Conservation (phyloP, 2,888 invertebrate genomes). For the Hydrotaea diabolus region DNA sequence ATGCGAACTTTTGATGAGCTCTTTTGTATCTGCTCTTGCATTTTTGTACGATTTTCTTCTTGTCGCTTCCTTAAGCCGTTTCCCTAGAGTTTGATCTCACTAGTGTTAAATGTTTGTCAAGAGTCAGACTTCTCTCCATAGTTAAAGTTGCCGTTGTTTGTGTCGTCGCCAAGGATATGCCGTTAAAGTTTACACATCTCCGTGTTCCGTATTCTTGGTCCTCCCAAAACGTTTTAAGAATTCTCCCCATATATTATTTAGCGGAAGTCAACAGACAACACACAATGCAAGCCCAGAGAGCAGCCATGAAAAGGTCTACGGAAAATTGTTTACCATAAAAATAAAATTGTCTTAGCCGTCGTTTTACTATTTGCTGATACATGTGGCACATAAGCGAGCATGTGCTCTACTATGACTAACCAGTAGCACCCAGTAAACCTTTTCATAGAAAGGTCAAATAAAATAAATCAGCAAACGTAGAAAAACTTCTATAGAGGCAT, state of each 20-base stretch:
- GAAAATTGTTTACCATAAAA: slow-evolving; percentile 66
- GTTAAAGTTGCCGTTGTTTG: background rate
- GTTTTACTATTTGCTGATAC: slow-evolving; percentile 50
- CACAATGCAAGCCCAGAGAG: no score
- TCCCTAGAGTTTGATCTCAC: slow-evolving; percentile 39
- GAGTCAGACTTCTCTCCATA: background rate
- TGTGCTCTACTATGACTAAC: background rate
- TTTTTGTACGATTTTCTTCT: background rate
- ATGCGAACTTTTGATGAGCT: slow-evolving; percentile 60
- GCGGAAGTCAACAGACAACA: slow-evolving; percentile 43
- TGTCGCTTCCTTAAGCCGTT: background rate
- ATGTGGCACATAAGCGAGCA: background rate
- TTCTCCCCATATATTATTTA: slow-evolving; percentile 63
- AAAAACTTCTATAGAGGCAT: no score
- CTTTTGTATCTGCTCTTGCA: background rate
- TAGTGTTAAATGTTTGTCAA: slow-evolving; percentile 59
- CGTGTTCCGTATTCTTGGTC: slow-evolving; percentile 25
- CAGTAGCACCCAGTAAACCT: background rate
- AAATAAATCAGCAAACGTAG: no score
- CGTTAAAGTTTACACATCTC: slow-evolving; percentile 38
- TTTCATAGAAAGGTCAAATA: no score
- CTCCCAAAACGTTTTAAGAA: slow-evolving; percentile 42
- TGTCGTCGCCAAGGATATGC: background rate
- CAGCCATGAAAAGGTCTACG: slow-evolving; percentile 17
- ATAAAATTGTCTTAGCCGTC: slow-evolving; percentile 62